Evolutionary conservation across 2,888 invertebrate genomes (phyloP).

Genomic region (Latheticus oryzae): DNA sequence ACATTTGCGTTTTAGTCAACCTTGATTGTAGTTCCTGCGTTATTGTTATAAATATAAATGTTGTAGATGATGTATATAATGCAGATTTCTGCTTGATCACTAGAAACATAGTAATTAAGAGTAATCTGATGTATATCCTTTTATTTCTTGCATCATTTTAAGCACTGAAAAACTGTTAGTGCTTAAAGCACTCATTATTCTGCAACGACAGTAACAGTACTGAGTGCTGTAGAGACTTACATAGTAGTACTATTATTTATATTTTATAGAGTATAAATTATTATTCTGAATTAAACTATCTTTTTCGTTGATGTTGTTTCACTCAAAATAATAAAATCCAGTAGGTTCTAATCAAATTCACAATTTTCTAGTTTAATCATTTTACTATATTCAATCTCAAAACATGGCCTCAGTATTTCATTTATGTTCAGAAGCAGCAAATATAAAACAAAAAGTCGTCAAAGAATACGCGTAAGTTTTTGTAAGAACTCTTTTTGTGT

Average conservation of each 20-base stretch:
- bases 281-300: slow-evolving; percentile 8
- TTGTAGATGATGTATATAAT: slow-evolving; percentile 15
- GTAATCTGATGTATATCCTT: too few relatives aligned
- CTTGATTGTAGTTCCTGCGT: slow-evolving; percentile 23
- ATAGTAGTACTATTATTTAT: too few relatives aligned
- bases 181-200: too few relatives aligned
- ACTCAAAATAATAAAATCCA: too few relatives aligned
- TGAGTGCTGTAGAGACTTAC: too few relatives aligned
- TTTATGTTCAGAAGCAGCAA: slow-evolving; percentile 53
- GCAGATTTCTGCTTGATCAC: too few relatives aligned
- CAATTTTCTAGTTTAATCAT: not conserved
- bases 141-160: too few relatives aligned
- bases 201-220: too few relatives aligned
- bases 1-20: slow-evolving; percentile 9
- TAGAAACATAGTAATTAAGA: too few relatives aligned
- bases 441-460: slow-evolving; percentile 51
- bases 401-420: slow-evolving; percentile 62
- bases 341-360: not conserved
- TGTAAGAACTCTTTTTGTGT: not conserved
- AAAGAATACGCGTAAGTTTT: slow-evolving; percentile 51
- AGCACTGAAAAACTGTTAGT: too few relatives aligned
- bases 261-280: slow-evolving; percentile 14
- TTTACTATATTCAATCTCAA: too few relatives aligned
- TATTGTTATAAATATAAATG: slow-evolving; percentile 5
- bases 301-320: slow-evolving; percentile 4